These are phyloP conservation scores for Tragelaphus imberbis DNA, from an alignment of 2,113 vertebrate species.

Conservation along the genomic window DNA sequence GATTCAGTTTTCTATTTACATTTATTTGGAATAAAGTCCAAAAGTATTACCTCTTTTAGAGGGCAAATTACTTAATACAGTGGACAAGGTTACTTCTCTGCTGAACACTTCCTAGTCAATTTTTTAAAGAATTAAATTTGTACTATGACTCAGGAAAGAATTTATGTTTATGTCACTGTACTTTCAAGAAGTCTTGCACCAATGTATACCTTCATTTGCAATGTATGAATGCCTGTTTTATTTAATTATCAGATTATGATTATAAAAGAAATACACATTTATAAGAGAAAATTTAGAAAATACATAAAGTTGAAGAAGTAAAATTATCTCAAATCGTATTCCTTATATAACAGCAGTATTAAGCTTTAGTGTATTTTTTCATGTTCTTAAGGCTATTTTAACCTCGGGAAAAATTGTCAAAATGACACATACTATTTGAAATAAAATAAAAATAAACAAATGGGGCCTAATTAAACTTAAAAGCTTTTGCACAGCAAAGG, in stretches of 20 bases:
- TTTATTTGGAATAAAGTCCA: background rate
- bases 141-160: background rate
- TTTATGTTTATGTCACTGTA: background rate
- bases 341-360: background rate
- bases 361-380: background rate
- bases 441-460: background rate
- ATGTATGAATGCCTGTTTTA: background rate
- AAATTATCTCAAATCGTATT: background rate
- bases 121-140: background rate
- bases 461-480: background rate
- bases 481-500: background rate
- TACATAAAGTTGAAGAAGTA: background rate
- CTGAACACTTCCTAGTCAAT: background rate
- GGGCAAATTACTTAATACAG: background rate
- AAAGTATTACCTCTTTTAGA: background rate
- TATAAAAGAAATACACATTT: background rate
- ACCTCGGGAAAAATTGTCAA: background rate
- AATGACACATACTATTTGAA: background rate
- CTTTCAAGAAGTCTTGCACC: background rate
- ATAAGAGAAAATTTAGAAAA: background rate
- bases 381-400: background rate
- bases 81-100: background rate
- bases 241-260: background rate
- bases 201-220: background rate
- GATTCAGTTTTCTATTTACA: background rate